These are phyloP conservation scores for Drosophila malerkotliana DNA, from an alignment of 1,140 invertebrate genomes.

Conservation along the genomic window DNA sequence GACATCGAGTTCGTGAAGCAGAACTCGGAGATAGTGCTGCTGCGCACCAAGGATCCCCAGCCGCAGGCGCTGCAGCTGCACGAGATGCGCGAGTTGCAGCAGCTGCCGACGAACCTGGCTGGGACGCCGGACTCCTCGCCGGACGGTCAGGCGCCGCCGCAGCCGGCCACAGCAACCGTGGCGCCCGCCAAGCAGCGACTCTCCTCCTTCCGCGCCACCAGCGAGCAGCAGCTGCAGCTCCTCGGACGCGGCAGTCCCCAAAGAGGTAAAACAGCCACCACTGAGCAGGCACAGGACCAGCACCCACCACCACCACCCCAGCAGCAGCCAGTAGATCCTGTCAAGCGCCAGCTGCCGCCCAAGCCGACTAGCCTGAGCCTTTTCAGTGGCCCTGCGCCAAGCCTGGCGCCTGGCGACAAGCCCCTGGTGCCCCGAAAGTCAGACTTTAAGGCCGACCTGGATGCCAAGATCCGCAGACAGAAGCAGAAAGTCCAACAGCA, in stretches of 20 bases:
- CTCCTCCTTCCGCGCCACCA: slow-evolving; percentile 79
- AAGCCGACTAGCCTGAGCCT: slow-evolving; percentile 71
- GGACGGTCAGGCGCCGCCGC: slow-evolving; percentile 35
- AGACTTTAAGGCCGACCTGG: slow-evolving; percentile 80
- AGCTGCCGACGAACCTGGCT: slow-evolving; percentile 64
- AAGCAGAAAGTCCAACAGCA: slow-evolving; percentile 75
- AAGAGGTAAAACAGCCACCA: slow-evolving; percentile 67
- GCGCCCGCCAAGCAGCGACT: slow-evolving; percentile 82
- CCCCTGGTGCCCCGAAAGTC: slow-evolving; percentile 68
- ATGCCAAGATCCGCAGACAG: slow-evolving; percentile 78
- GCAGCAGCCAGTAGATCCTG: slow-evolving; percentile 36
- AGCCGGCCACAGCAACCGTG: slow-evolving; percentile 72
- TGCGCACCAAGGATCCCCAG: slow-evolving; percentile 79
- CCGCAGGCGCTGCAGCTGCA: slow-evolving; percentile 55
- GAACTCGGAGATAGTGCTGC: slow-evolving; percentile 81
- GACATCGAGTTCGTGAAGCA: slow-evolving; percentile 83
- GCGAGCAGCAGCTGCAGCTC: slow-evolving; percentile 79
- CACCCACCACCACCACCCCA: slow-evolving; percentile 14
- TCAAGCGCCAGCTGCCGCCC: slow-evolving; percentile 67
- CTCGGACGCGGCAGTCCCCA: slow-evolving; percentile 69
- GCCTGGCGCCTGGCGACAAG: slow-evolving; percentile 26
- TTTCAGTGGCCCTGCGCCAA: slow-evolving; percentile 60
- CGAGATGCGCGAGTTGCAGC: slow-evolving; percentile 78
- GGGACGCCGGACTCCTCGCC: slow-evolving; percentile 67
- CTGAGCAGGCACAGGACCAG: slow-evolving; percentile 50